Base-by-base conservation (phyloP, 2,113 vertebrate genomes). In the Triplophysa tibetana region DNA sequence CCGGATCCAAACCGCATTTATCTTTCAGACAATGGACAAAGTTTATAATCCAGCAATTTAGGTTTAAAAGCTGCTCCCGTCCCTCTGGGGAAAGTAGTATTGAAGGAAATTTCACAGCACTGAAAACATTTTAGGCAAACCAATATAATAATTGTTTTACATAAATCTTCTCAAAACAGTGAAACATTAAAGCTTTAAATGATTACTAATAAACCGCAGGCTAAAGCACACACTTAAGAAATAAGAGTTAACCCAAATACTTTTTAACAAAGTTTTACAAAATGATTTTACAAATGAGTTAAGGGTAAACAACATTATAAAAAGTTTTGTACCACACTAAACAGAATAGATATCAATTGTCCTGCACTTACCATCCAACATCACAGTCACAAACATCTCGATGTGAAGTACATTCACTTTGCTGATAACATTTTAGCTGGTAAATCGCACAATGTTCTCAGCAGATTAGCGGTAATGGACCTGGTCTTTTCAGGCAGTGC, bases 21-120 rank as follows among this genome's bases (percentile, higher is more conserved):
- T 89, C 77, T 83, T 91, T 93, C 38, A 93, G 64, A 66, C 85
- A 87, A 24, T 89, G 83, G 63, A 92, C 83, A 56, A 93, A 92
- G 87, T 92, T 82, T 14, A 91, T 86, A 80, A 93, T 84, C 50
- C 84, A 89, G 81, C 92, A 93, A 83, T 91, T 90, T 60, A 90
- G 85, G 82, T 92, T 93, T 17, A 92, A 82, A 50, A 93, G 77
- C 73, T 91, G 88, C 83, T 79, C 85, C 84, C 63, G 83, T 79
- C 54, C 70, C 7, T 93, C 91, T 93, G 83, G 29, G 33, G 54
- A 45, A 65, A 77, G 65, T 8, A n/a, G 54, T n/a, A 58, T 17
- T 3, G 3, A 16, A 52, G 50, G 13, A 52, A 52, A 52, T 16
- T 52, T 52, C 17, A 16, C 16, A 8, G 14, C 8, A 10, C 8